A percentile compares a stretch with the other conserved stretches of the same genome.
These are phyloP conservation scores for Aricia agestis DNA, from an alignment of 1,140 invertebrate species.

Conservation along the genomic window DNA sequence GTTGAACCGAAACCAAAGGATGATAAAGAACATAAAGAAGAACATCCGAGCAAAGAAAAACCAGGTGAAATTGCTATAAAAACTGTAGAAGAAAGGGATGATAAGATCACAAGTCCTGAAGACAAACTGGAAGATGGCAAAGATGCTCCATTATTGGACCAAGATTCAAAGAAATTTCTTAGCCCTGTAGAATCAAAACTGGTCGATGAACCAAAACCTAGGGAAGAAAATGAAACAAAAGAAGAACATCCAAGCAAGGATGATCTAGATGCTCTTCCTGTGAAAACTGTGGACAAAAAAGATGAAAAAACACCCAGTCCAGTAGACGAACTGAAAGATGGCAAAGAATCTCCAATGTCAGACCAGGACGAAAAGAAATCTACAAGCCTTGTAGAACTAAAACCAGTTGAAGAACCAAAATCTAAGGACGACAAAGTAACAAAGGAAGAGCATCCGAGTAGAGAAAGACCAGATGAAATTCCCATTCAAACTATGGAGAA, in stretches of 20 bases:
- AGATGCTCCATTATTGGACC: not conserved
- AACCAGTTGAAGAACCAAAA: not conserved
- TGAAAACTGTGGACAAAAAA: too few species aligned
- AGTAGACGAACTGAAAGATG: not conserved
- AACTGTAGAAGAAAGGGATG: not conserved
- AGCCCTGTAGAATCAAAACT: not conserved
- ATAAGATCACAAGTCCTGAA: not conserved
- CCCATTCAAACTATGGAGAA: not conserved
- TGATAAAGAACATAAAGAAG: not conserved
- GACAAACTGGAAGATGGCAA: not conserved
- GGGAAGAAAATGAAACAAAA: not conserved
- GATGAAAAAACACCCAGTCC: conserved; percentile 14
- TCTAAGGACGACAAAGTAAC: too few species aligned
- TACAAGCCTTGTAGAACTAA: not conserved
- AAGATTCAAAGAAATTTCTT: not conserved
- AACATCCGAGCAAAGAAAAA: conserved; percentile 2
- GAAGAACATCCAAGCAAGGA: not conserved
- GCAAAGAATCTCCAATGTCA: not conserved
- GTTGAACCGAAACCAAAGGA: not conserved
- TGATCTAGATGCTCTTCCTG: not conserved
- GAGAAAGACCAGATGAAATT: not conserved
- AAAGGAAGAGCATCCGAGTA: too few species aligned
- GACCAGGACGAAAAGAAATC: conserved; percentile 16
- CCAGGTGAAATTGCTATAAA: not conserved
- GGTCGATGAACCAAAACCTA: not conserved